Evolutionary conservation across 2,113 vertebrate species (phyloP).

Genomic region (Terrapene triunguis): DNA sequence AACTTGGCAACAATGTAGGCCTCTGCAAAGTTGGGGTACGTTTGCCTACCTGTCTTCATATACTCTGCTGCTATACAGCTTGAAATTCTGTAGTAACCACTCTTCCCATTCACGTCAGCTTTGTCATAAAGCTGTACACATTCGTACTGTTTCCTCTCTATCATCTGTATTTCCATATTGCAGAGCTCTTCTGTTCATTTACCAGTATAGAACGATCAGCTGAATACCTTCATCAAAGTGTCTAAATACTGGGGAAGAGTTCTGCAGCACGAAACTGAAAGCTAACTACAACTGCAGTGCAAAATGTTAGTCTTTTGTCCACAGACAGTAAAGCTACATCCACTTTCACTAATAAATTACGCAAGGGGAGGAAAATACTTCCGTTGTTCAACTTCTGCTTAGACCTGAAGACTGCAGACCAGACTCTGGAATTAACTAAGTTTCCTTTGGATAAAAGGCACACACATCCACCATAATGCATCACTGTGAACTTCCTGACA

Average conservation of each 20-base stretch:
- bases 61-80: accelerated
- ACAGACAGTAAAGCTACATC: accelerated
- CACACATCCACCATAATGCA: accelerated
- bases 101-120: not conserved
- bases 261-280: not conserved
- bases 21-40: accelerated
- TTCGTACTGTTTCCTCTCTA: not conserved
- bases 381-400: not conserved
- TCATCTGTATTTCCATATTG: not conserved
- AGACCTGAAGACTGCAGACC: not conserved
- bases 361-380: not conserved
- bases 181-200: not conserved
- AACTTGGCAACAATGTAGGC: not conserved
- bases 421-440: not conserved
- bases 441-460: not conserved
- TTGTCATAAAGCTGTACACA: accelerated
- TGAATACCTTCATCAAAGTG: not conserved
- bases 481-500: not conserved
- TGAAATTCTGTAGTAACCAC: not conserved
- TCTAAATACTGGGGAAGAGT: not conserved
- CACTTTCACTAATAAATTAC: not conserved
- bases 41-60: accelerated
- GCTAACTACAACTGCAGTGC: accelerated
- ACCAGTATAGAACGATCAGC: not conserved
- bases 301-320: accelerated